These are phyloP conservation scores for Eurytoma adleriae DNA, from an alignment of 2,888 invertebrate species.

Conservation along the genomic window DNA sequence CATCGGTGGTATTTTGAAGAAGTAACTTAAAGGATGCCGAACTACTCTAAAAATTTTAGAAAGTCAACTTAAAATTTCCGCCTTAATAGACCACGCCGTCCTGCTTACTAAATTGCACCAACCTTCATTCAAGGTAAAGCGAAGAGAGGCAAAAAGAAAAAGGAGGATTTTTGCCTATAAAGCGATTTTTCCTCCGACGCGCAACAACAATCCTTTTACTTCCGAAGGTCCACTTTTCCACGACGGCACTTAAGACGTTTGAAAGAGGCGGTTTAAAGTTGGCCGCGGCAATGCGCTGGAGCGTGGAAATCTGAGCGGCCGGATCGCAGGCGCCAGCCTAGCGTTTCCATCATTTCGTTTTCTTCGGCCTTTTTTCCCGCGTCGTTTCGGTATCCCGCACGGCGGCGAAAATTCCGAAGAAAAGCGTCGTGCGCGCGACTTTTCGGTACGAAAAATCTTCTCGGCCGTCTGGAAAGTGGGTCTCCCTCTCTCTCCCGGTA, in stretches of 20 bases:
- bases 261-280: constrained; percentile 63
- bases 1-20: too few relatives aligned
- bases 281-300: constrained; percentile 67
- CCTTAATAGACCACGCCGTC: too few relatives aligned
- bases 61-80: too few relatives aligned
- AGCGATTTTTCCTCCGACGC: too few relatives aligned
- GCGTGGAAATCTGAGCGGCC: constrained; percentile 63
- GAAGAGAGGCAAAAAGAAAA: neutral
- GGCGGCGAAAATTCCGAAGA: neutral
- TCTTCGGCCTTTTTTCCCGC: constrained; percentile 52
- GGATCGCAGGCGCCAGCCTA: constrained; percentile 59
- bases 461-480: constrained; percentile 55
- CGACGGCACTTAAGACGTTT: neutral
- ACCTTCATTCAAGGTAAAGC: too few relatives aligned
- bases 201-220: too few relatives aligned
- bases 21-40: too few relatives aligned
- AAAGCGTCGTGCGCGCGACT: neutral
- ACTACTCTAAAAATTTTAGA: too few relatives aligned
- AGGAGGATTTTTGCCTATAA: too few relatives aligned
- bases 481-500: constrained; percentile 48
- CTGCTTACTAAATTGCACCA: too few relatives aligned
- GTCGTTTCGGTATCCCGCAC: constrained; percentile 45
- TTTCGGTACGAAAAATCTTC: constrained; percentile 44
- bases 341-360: constrained; percentile 57
- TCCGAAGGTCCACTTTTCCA: constrained; percentile 37